A percentile compares a stretch with the other conserved stretches of the same genome.
These are phyloP conservation scores for Drosophila santomea DNA, from an alignment of 1,140 invertebrate species.

Conservation along the genomic window DNA sequence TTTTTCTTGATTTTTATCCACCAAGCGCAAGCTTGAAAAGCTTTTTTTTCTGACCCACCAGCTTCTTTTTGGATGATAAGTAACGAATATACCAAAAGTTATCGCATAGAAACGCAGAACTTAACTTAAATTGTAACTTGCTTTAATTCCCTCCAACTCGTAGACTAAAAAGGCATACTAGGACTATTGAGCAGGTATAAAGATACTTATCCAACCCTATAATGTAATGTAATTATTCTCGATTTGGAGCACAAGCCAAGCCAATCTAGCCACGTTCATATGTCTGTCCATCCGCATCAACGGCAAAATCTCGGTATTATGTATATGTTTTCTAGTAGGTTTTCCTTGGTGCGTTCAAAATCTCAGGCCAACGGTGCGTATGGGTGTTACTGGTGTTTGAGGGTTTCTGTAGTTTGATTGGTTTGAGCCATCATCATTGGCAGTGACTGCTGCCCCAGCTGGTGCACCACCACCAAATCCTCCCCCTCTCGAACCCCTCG, in stretches of 20 bases:
- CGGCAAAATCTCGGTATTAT: no score
- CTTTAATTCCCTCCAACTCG: no score
- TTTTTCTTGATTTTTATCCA: slow-evolving; percentile 6
- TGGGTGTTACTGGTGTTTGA: slow-evolving; percentile 25
- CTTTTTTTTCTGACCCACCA: slow-evolving; percentile 6
- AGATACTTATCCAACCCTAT: no score
- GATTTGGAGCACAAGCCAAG: no score
- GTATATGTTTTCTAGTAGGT: no score
- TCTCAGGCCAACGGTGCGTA: slow-evolving; percentile 16
- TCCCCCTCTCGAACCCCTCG: not conserved
- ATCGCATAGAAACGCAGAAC: not conserved
- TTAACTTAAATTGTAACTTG: no score
- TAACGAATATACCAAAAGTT: not conserved
- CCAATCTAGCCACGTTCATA: no score
- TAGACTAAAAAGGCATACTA: no score
- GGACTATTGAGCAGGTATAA: no score
- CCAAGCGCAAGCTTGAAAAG: slow-evolving; percentile 4
- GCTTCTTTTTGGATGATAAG: slow-evolving; percentile 8
- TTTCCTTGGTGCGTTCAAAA: not conserved
- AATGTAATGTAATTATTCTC: no score
- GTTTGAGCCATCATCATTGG: slow-evolving; percentile 2
- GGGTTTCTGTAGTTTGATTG: slow-evolving; percentile 20
- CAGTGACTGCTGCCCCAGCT: not conserved
- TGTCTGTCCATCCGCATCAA: no score
- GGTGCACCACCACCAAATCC: not conserved